phyloP scores from a whole-genome alignment of 2,113 vertebrate species.

The Ctenomys sociabilis region DNA sequence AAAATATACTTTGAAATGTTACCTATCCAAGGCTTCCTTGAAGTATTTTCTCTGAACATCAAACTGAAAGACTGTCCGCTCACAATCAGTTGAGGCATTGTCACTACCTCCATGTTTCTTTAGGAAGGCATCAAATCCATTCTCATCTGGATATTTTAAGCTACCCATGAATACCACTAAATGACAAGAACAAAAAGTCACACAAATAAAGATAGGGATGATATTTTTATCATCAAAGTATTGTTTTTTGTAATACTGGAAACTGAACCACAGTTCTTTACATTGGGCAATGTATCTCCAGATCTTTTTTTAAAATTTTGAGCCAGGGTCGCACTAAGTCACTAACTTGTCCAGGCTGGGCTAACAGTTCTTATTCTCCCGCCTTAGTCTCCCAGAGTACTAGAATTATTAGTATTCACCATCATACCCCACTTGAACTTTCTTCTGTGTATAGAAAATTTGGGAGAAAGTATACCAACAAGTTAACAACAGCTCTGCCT shows the following conservation, averaged over 20 bases:
- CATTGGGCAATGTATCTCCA: neutral
- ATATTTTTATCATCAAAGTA: conserved; percentile 43
- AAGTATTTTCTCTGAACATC: conserved; percentile 96
- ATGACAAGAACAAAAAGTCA: conserved; percentile 70
- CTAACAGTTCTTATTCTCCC: neutral
- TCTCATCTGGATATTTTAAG: conserved; percentile 96
- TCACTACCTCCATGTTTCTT: conserved; percentile 97
- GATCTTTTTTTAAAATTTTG: neutral
- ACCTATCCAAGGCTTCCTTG: conserved; percentile 96
- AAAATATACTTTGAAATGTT: conserved; percentile 70
- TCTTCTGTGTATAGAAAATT: conserved; percentile 16
- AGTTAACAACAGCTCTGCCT: conserved; percentile 5
- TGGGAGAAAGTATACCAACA: conserved; percentile 37
- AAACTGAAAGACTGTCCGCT: conserved; percentile 97
- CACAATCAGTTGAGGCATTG: conserved; percentile 97
- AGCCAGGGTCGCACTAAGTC: neutral
- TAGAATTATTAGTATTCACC: neutral
- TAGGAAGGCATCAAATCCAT: conserved; percentile 96
- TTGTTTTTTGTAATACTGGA: neutral
- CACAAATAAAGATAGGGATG: conserved; percentile 51
- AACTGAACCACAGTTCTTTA: neutral
- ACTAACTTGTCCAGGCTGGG: neutral
- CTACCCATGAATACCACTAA: conserved; percentile 99
- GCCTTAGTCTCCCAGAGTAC: neutral
- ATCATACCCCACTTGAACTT: neutral